A percentile compares a stretch with the other conserved stretches of the same genome.
These are phyloP conservation scores for Lepidocyrtoides sp. DNA, from an alignment of 2,888 invertebrate species.

Conservation along the genomic window DNA sequence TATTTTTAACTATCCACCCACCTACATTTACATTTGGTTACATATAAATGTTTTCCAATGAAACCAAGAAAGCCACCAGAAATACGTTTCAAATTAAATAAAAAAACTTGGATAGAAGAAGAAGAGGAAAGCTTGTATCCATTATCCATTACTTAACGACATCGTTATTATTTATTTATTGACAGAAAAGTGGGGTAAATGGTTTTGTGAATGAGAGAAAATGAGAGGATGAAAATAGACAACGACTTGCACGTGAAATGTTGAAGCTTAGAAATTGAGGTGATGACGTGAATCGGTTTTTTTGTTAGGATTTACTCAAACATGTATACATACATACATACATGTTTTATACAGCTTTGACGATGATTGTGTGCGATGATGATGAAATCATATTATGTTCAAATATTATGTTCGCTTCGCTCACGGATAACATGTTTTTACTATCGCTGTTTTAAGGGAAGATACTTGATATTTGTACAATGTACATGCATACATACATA, in stretches of 20 bases:
- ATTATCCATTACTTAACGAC: constrained; percentile 3
- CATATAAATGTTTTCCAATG: not conserved
- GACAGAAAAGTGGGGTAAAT: constrained; percentile 28
- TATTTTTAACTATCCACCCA: not conserved
- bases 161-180: constrained; percentile 19
- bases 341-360: not conserved
- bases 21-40: not conserved
- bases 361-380: no score
- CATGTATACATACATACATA: not conserved
- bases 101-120: not conserved
- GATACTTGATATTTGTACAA: no score
- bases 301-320: not conserved
- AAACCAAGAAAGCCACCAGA: not conserved
- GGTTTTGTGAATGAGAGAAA: not conserved
- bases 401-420: no score
- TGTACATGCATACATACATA: not conserved
- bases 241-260: not conserved
- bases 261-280: not conserved
- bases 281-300: constrained; percentile 41
- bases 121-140: no score
- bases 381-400: no score
- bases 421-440: no score
- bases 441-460: no score
- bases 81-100: constrained; percentile 17
- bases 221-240: not conserved